phyloP scores from a whole-genome alignment of 2,113 vertebrate genomes.

The Platysteira castanea region DNA sequence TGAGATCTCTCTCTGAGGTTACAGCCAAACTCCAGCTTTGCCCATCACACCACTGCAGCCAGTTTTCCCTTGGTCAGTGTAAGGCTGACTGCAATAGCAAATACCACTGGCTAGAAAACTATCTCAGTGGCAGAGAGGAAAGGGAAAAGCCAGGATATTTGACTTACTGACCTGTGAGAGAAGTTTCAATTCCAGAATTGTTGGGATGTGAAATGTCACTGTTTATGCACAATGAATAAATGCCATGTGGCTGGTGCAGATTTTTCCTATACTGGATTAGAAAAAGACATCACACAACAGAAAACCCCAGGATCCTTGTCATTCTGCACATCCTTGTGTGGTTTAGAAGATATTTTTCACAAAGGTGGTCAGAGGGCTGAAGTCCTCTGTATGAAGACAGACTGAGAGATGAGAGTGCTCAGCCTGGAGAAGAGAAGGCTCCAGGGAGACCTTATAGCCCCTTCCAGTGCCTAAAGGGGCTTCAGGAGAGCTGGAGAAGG shows the following conservation, averaged over 20 bases:
- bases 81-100: background rate
- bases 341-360: background rate
- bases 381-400: background rate
- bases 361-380: background rate
- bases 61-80: background rate
- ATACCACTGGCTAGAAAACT: background rate
- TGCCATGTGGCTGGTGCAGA: background rate
- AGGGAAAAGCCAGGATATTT: background rate
- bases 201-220: background rate
- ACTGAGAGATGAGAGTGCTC: background rate
- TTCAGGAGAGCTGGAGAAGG: background rate
- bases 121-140: background rate
- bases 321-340: background rate
- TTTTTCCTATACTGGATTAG: background rate
- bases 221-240: background rate
- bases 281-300: background rate
- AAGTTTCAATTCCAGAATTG: background rate
- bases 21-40: background rate
- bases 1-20: background rate
- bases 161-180: background rate
- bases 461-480: background rate
- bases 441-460: background rate
- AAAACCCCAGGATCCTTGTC: background rate
- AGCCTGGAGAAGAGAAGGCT: background rate
- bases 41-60: background rate